A percentile compares a stretch with the other conserved stretches of the same genome.
Conservation (phyloP, 1,140 invertebrate species). For the Drosophila pseudoobscura region DNA sequence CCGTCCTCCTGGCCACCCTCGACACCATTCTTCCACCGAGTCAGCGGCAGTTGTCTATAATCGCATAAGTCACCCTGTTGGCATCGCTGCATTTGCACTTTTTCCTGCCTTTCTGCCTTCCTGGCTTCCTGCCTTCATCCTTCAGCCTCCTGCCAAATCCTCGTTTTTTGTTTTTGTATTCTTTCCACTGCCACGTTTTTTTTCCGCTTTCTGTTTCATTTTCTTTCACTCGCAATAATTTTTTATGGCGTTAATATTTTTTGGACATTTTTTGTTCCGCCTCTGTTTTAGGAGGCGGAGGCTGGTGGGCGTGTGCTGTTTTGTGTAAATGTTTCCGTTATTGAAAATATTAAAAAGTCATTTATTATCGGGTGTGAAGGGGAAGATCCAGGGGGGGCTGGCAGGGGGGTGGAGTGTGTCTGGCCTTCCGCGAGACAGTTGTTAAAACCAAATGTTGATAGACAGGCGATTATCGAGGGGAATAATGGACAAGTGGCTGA, state of each 20-base stretch:
- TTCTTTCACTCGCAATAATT: constrained; percentile 41
- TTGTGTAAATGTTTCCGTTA: constrained; percentile 58
- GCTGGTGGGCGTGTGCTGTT: constrained; percentile 67
- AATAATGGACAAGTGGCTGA: neutral
- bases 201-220: constrained; percentile 22
- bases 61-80: constrained; percentile 83
- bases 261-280: constrained; percentile 36
- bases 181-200: constrained; percentile 9
- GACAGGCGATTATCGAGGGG: neutral
- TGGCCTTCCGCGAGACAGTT: constrained; percentile 6
- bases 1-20: constrained; percentile 1
- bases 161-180: constrained; percentile 12
- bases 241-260: constrained; percentile 69
- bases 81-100: constrained; percentile 79
- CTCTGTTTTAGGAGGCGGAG: constrained; percentile 24
- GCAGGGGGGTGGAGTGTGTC: neutral
- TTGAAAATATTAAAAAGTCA: constrained; percentile 82
- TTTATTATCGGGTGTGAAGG: constrained; percentile 53
- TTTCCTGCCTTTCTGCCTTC: constrained; percentile 20
- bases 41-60: constrained; percentile 78
- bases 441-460: constrained; percentile 56
- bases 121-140: too few relatives aligned
- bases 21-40: constrained; percentile 2
- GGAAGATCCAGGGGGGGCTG: neutral
- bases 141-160: neutral